phyloP scores from a whole-genome alignment of 2,113 vertebrate species.

The Pangasianodon hypophthalmus region DNA sequence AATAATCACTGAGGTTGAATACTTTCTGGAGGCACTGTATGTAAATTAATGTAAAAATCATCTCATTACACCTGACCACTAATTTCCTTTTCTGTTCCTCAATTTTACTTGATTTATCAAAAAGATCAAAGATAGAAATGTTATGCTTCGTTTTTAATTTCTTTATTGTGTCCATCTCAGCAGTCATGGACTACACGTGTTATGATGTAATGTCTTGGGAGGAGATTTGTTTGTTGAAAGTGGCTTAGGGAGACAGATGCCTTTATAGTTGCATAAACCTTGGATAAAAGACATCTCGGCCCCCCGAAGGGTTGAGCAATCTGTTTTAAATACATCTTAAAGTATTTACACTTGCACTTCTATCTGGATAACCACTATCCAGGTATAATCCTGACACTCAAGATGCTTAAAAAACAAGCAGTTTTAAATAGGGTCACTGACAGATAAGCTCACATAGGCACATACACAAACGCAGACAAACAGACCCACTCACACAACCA shows the following conservation, averaged over 20 bases:
- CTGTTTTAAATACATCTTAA: background rate
- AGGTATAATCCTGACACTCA: background rate
- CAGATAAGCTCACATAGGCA: background rate
- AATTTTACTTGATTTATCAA: background rate
- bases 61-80: background rate
- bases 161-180: background rate
- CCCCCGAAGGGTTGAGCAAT: background rate
- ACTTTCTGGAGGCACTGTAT: background rate
- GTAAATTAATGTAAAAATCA: background rate
- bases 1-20: background rate
- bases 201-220: slow-evolving; percentile 7
- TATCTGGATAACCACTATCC: background rate
- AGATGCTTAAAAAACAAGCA: background rate
- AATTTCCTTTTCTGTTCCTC: background rate
- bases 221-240: background rate
- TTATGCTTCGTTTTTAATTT: background rate
- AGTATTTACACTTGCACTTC: too few relatives aligned
- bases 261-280: background rate
- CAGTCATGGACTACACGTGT: background rate
- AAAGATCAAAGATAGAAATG: background rate
- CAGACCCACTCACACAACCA: background rate
- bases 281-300: too few relatives aligned
- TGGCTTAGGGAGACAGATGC: background rate
- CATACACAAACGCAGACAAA: background rate
- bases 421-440: background rate